Conservation (phyloP, 2,888 invertebrate species). For the Heliconius hortense region DNA sequence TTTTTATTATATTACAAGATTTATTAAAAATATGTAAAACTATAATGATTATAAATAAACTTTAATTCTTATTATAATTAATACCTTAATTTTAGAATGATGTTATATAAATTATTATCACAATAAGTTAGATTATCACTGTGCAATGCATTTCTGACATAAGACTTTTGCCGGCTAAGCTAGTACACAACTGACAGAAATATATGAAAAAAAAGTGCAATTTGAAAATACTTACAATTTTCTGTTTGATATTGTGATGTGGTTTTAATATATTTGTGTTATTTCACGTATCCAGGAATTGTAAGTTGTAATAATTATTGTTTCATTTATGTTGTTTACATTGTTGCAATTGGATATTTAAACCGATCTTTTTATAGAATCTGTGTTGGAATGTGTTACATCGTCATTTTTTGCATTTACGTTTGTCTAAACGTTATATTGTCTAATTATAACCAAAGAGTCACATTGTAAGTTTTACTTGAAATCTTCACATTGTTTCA, state of each 20-base stretch:
- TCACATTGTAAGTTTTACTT: background rate
- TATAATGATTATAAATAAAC: background rate
- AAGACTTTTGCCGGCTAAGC: conserved; percentile 27
- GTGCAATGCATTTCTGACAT: background rate
- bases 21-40: background rate
- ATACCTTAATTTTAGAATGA: background rate
- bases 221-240: conserved; percentile 1
- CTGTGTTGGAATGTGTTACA: conserved; percentile 18
- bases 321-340: conserved; percentile 27
- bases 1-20: background rate
- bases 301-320: conserved; percentile 6
- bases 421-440: background rate
- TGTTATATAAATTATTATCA: background rate
- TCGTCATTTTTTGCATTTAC: conserved; percentile 4
- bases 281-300: background rate
- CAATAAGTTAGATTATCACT: background rate
- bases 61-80: background rate
- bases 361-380: conserved; percentile 21
- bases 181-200: conserved; percentile 18
- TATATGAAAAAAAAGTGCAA: conserved; percentile 11
- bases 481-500: background rate
- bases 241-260: background rate
- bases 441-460: background rate
- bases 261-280: background rate
- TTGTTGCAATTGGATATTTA: conserved; percentile 26